Conservation (phyloP, 1,140 invertebrate species). For the Harpegnathos saltator region DNA sequence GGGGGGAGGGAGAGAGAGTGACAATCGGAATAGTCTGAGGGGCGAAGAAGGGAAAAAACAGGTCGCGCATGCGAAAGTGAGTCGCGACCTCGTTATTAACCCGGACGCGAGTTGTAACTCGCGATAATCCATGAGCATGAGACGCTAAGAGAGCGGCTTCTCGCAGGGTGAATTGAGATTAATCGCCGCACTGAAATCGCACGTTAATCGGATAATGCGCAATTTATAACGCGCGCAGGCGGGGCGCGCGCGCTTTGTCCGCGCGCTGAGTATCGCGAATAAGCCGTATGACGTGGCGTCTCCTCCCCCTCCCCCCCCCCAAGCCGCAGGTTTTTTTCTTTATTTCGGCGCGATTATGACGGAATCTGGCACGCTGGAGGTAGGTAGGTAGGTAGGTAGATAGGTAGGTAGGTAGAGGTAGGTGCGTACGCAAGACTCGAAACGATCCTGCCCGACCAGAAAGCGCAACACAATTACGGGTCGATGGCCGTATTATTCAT, state of each 20-base stretch:
- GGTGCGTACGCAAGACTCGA: slow-evolving; percentile 62
- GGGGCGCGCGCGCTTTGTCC: slow-evolving; percentile 1
- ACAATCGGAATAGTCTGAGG: too few species aligned
- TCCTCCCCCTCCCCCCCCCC: too few species aligned
- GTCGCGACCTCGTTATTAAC: too few species aligned
- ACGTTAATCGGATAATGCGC: slow-evolving; percentile 17
- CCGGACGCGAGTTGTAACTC: too few species aligned
- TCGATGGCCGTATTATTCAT: slow-evolving; percentile 81
- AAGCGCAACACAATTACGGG: slow-evolving; percentile 81
- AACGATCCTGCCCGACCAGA: slow-evolving; percentile 78
- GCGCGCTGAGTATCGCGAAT: slow-evolving; percentile 1
- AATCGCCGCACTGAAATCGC: slow-evolving; percentile 20
- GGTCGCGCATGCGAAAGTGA: too few species aligned
- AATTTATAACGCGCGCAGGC: slow-evolving; percentile 17
- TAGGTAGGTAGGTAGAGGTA: too few species aligned
- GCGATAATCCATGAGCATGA: slow-evolving; percentile 8
- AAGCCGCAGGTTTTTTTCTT: slow-evolving; percentile 28
- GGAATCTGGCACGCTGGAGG: slow-evolving; percentile 71
- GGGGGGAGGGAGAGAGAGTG: too few species aligned
- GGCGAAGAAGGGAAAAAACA: too few species aligned
- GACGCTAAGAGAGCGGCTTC: not conserved
- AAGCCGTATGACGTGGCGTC: not conserved
- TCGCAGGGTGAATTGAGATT: slow-evolving; percentile 25
- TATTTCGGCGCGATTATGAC: slow-evolving; percentile 57
- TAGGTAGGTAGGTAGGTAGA: slow-evolving; percentile 18